These are phyloP conservation scores for Ascidia mentula DNA, from an alignment of 23 tunicate genomes.

Conservation along the genomic window DNA sequence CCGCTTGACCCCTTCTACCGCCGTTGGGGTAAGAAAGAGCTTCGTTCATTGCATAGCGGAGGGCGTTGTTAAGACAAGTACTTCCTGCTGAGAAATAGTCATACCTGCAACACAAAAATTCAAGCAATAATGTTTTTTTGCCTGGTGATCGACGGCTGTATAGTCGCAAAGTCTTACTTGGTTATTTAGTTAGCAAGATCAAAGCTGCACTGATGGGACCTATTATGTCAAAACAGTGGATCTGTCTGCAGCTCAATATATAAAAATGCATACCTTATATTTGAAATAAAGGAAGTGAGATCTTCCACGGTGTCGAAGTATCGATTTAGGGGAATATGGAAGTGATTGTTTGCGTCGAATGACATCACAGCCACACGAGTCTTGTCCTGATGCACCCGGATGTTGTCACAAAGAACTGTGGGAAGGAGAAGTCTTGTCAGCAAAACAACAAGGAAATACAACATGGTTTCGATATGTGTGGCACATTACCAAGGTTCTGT, in stretches of 20 bases:
- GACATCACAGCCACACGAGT: slow-evolving; percentile 24
- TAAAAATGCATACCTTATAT: no score
- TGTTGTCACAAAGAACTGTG: slow-evolving; percentile 2
- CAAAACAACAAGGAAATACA: no score
- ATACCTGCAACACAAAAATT: background rate
- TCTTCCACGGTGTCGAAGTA: background rate
- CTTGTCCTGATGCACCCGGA: slow-evolving; percentile 5
- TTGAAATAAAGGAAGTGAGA: background rate
- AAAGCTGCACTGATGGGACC: no score
- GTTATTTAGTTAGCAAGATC: no score
- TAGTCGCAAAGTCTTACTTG: no score
- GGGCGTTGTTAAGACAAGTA: background rate
- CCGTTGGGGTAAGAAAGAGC: background rate
- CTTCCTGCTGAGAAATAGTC: background rate
- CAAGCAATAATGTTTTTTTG: no score
- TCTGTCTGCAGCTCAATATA: no score
- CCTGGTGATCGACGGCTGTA: no score
- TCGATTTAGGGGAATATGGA: background rate
- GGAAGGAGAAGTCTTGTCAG: no score
- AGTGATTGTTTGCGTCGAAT: slow-evolving; percentile 5
- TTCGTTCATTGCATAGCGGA: background rate
- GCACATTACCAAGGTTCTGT: no score
- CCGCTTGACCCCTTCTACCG: background rate
- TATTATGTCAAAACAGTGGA: no score
- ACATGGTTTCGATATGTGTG: no score